Evolutionary conservation across 2,888 invertebrate species (phyloP), one percentile per base, ranked within the genome.

Genomic region (Idaea biselata): DNA sequence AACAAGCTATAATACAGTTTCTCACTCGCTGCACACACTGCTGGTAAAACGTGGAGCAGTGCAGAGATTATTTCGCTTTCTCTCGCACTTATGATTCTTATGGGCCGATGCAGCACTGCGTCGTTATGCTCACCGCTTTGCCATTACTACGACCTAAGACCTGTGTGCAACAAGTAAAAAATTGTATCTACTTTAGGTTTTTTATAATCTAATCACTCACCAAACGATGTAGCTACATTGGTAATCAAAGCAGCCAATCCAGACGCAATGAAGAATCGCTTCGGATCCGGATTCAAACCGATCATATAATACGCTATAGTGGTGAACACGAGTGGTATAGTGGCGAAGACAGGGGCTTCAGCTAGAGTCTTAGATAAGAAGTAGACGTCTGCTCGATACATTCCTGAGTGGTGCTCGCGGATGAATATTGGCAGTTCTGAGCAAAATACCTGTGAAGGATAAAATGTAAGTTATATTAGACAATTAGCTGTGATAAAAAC

Each of bases 381-480:
- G 85, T 98, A 99, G 0, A 98, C 96, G 75, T 97, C 97, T 0
- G 97, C 96, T 60, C 98, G 93, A 78, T 99, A 99, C 94, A 99
- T 96, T 55, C 97, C 97, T 79, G 97, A 97, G 68, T 95, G 94
- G 76, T 98, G 96, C 82, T 99, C 98, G 16, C 98, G 93, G 70
- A 98, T 93, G 83, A 98, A 98, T 67, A 98, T 95, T 0, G 98
- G 97, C 44, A 98, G 91, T 81, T 99, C 98, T 0, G 96, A 94
- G 73, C 97, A 97, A 84, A 99, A 98, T 56, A 97, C 97, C 97
- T 97, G 81, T 11, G 31, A 18, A 7, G 0, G 55, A 17, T 3
- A 53, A 54, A 53, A 58, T 58, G 2, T n/a, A 6, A 53, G 57
- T 11, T 3, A 14, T 44, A 11, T 33, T 32, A 6, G 32, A 32